A percentile compares a stretch with the other conserved stretches of the same genome.
Conservation (phyloP, 2,888 invertebrate genomes). For the Euplagia quadripunctaria region DNA sequence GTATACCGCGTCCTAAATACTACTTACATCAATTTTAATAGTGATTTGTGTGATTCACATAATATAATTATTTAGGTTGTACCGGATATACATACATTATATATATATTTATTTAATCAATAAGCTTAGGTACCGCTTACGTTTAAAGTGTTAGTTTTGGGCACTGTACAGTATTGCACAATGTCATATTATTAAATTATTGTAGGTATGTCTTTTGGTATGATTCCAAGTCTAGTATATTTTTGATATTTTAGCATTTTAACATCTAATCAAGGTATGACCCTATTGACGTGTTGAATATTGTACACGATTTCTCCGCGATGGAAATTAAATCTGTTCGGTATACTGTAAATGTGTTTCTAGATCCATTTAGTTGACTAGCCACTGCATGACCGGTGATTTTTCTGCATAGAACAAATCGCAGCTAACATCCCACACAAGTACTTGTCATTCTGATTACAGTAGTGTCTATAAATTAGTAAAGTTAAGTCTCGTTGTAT, state of each 20-base stretch:
- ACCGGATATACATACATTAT: conserved; percentile 32
- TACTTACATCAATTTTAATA: conserved; percentile 37
- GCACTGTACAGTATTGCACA: conserved; percentile 85
- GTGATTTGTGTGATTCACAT: conserved; percentile 43
- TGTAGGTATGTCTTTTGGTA: conserved; percentile 56
- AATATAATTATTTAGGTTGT: conserved; percentile 44
- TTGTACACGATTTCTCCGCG: conserved; percentile 36
- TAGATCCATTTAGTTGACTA: conserved; percentile 63
- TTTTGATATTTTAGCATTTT: conserved; percentile 26
- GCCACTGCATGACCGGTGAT: conserved; percentile 82
- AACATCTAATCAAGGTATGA: conserved; percentile 26
- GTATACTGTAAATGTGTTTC: conserved; percentile 40
- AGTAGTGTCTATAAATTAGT: conserved; percentile 75
- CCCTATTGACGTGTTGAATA: conserved; percentile 37
- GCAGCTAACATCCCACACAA: conserved; percentile 85
- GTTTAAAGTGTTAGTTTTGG: conserved; percentile 65
- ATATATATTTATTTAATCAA: conserved; percentile 21
- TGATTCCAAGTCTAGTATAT: conserved; percentile 42
- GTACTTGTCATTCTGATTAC: conserved; percentile 68
- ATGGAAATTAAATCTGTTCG: conserved; percentile 35
- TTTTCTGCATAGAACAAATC: conserved; percentile 80
- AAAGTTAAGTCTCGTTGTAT: conserved; percentile 62
- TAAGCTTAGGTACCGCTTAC: conserved; percentile 56
- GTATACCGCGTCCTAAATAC: conserved; percentile 48
- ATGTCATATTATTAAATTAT: conserved; percentile 55